Base-by-base conservation (phyloP, 2,888 invertebrate species). In the Sclerodermus sp. region DNA sequence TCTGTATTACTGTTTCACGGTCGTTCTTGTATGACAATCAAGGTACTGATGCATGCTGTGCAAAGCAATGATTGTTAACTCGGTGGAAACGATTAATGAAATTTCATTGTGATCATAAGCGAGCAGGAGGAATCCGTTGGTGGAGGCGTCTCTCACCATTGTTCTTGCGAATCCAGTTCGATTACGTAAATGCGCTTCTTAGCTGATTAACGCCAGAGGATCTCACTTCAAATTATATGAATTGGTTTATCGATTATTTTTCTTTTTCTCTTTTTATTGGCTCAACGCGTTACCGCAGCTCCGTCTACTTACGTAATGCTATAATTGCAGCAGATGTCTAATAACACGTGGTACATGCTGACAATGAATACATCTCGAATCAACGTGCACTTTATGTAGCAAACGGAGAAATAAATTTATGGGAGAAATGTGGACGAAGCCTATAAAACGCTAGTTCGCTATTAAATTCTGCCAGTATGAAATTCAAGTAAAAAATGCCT, bases 101-200 rank as follows among this genome's bases (percentile, higher is more conserved):
- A 45, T 42, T 31, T 29, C 39, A 44, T 38, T 31, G 39, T 29
- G n/a, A n/a, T n/a, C n/a, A n/a, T n/a, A n/a, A n/a, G 23, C 23
- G n/a, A 32, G 8, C 37, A 38, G 42, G 34, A 16, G 29, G n/a
- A 54, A 45, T 40, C 42, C 16, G 46, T 37, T 49, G 36, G 30
- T 40, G 40, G 38, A 17, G 23, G 13, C 42, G 29, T 31, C 14
- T 46, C 34, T 34, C 30, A 6, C 12, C 18, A 16, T 4, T 5
- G n/a, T 18, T n/a, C 13, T 18, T 30, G 43, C 42, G 38, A 42
- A 18, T 38, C 31, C 17, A n/a, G 6, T 12, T 46, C 29, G 47
- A 42, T 56, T 56, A 56, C 56, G 31, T 51, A 51, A 55, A 55
- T 18, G 13, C 44, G 8, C 17, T 40, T 29, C 17, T 49, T n/a